Percentiles rank a stretch among this genome's conserved stretches.
phyloP scores from a whole-genome alignment of 92 coral and sea anemone species.

The Pocillopora grandis region DNA sequence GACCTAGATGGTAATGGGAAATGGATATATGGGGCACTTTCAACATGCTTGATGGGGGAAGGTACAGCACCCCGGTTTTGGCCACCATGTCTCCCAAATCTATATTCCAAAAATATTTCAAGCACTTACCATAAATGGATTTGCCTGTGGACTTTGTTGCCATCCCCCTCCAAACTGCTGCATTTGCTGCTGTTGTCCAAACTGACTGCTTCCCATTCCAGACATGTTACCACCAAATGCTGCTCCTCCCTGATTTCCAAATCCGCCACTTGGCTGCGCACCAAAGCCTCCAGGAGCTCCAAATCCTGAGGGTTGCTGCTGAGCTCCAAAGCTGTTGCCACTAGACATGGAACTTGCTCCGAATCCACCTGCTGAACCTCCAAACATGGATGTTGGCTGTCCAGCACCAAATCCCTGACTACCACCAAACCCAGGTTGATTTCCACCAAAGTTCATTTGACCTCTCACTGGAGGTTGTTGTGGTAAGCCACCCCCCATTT shows the following conservation, averaged over 20 bases:
- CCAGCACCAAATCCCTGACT: constrained; percentile 60
- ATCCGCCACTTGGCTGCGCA: constrained; percentile 50
- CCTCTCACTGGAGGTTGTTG: constrained; percentile 66
- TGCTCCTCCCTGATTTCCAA: constrained; percentile 43
- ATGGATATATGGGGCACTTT: too few relatives aligned
- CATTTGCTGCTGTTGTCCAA: constrained; percentile 75
- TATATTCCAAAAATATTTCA: neutral
- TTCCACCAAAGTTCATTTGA: constrained; percentile 63
- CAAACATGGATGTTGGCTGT: constrained; percentile 55
- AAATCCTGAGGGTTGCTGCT: constrained; percentile 58
- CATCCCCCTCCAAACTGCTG: constrained; percentile 86
- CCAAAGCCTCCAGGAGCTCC: constrained; percentile 71
- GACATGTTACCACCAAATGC: constrained; percentile 60
- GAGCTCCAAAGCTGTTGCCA: constrained; percentile 49
- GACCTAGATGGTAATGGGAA: too few relatives aligned
- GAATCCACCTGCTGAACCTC: constrained; percentile 52
- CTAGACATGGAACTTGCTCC: constrained; percentile 60
- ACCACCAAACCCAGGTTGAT: constrained; percentile 60
- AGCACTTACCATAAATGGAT: constrained; percentile 89
- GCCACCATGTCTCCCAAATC: too few relatives aligned
- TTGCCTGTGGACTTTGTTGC: constrained; percentile 90
- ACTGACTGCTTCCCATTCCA: constrained; percentile 66
- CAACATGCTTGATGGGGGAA: too few relatives aligned
- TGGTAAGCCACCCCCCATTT: constrained; percentile 73
- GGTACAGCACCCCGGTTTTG: too few relatives aligned